phyloP scores from a whole-genome alignment of 2,113 vertebrate species.

The Pavo muticus region DNA sequence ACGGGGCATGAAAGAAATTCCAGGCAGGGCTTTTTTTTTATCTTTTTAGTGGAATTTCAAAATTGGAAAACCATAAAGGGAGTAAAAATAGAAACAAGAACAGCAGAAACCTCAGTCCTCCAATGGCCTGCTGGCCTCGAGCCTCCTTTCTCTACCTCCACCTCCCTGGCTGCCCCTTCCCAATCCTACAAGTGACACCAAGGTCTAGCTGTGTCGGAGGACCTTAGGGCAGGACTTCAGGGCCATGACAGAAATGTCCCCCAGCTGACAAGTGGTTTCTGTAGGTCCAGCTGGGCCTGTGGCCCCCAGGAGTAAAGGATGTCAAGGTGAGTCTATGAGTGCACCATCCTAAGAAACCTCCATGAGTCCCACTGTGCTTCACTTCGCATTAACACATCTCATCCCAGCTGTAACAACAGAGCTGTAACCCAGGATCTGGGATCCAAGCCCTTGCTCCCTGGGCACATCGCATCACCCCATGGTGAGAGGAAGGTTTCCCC shows the following conservation, averaged over 20 bases:
- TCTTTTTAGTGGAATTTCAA: slow-evolving; percentile 54
- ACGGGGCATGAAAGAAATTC: slow-evolving; percentile 79
- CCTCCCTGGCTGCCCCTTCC: neutral
- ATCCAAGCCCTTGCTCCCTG: neutral
- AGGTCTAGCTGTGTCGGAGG: neutral
- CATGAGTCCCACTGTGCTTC: fast-evolving
- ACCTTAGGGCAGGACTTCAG: neutral
- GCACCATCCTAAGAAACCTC: neutral
- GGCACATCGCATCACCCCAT: neutral
- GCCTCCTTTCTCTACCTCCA: neutral
- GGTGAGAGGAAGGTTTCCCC: neutral
- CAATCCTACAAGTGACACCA: neutral
- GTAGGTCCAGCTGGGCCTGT: neutral
- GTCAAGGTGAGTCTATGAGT: neutral
- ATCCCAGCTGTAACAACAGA: neutral
- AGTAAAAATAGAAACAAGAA: slow-evolving; percentile 70
- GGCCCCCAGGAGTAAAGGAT: neutral
- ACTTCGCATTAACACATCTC: fast-evolving
- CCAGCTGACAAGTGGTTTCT: neutral
- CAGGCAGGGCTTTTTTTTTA: slow-evolving; percentile 43
- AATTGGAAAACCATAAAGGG: slow-evolving; percentile 70
- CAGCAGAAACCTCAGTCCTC: slow-evolving; percentile 9
- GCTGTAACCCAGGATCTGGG: neutral
- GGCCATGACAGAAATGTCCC: neutral
- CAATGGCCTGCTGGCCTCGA: neutral